Evolutionary conservation across 2,888 invertebrate genomes (phyloP).

Genomic region (Tipula helvola): DNA sequence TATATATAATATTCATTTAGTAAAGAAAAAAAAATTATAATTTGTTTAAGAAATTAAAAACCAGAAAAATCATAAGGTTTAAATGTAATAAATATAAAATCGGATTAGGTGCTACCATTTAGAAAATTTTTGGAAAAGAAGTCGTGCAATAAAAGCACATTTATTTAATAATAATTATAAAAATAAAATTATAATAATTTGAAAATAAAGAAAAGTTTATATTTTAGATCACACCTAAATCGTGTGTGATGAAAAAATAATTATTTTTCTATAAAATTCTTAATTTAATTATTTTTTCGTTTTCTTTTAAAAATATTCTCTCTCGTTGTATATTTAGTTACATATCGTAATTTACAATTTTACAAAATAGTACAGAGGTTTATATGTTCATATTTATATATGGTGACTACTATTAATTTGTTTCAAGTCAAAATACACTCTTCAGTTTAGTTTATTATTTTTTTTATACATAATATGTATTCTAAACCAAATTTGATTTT

Average conservation of each 20-base stretch:
- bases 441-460: background rate
- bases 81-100: background rate
- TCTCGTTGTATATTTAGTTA: background rate
- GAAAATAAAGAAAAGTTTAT: background rate
- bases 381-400: background rate
- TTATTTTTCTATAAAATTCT: background rate
- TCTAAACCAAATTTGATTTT: background rate
- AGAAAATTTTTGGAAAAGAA: constrained; percentile 6
- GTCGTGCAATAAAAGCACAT: constrained; percentile 11
- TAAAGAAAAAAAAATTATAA: background rate
- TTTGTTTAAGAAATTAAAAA: background rate
- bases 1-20: background rate
- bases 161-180: background rate
- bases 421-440: background rate
- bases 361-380: background rate
- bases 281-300: background rate
- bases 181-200: background rate
- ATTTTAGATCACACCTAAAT: background rate
- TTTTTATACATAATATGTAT: background rate
- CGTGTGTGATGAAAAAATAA: background rate
- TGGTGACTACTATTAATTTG: background rate
- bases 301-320: background rate
- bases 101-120: background rate
- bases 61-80: background rate
- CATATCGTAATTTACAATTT: background rate